These are phyloP conservation scores for Thomomys bottae DNA, from an alignment of 2,113 vertebrate species.

Conservation along the genomic window DNA sequence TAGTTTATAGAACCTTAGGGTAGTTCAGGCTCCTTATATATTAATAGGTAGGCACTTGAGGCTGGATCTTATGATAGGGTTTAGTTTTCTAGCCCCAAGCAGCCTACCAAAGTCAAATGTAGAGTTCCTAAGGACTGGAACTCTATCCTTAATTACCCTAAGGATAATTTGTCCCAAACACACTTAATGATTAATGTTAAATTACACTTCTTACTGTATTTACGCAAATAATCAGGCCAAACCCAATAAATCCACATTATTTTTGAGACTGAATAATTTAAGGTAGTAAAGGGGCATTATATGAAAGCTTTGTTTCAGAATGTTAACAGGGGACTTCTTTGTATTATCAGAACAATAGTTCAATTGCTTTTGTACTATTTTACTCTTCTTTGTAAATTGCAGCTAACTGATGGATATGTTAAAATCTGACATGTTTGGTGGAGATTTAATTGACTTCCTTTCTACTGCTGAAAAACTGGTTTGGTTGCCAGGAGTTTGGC, in stretches of 20 bases:
- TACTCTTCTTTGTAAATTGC: not conserved
- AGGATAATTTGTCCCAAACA: not conserved
- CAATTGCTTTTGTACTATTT: not conserved
- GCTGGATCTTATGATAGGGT: not conserved
- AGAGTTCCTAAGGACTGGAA: not conserved
- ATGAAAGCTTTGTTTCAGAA: not conserved
- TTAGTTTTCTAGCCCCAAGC: not conserved
- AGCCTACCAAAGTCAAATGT: not conserved
- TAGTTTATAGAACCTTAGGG: not conserved
- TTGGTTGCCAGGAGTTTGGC: too few species aligned
- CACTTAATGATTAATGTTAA: not conserved
- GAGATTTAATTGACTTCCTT: slow-evolving; percentile 31
- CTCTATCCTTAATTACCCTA: too few species aligned
- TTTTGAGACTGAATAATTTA: not conserved
- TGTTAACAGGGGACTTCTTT: not conserved
- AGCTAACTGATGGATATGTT: not conserved
- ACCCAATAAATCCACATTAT: not conserved
- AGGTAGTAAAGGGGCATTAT: not conserved
- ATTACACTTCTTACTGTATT: not conserved
- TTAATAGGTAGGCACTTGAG: not conserved
- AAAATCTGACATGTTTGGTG: not conserved
- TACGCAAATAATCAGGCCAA: not conserved
- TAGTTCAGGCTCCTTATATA: not conserved
- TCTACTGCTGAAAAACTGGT: not conserved
- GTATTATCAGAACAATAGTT: not conserved